Percentiles rank a stretch among this genome's conserved stretches.
Conservation (phyloP, 2,888 invertebrate species). For the Phorcus lineatus region DNA sequence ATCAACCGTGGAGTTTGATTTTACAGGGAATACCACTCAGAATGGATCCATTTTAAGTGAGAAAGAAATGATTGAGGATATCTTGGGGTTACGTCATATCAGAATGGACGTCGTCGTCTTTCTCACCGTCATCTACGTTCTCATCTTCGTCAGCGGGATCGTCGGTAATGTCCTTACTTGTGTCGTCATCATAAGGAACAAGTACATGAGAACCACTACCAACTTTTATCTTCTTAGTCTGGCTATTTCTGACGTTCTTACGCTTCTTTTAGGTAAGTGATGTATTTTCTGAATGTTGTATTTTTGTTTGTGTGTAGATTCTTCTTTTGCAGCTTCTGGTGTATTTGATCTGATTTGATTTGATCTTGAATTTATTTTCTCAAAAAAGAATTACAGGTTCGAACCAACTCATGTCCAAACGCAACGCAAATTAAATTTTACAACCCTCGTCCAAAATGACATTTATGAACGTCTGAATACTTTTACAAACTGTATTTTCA, state of each 20-base stretch:
- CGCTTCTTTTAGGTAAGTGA: conserved; percentile 82
- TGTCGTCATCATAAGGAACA: conserved; percentile 37
- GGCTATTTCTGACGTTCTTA: conserved; percentile 86
- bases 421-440: too few relatives aligned
- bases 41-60: conserved; percentile 22
- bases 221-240: conserved; percentile 91
- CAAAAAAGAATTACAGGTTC: too few relatives aligned
- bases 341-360: too few relatives aligned
- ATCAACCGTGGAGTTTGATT: background rate
- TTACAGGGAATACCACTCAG: background rate
- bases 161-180: conserved; percentile 42
- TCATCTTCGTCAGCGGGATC: conserved; percentile 39
- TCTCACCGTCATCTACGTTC: conserved; percentile 34
- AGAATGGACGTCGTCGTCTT: conserved; percentile 21
- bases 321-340: too few relatives aligned
- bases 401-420: too few relatives aligned
- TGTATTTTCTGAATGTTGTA: background rate
- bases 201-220: conserved; percentile 42
- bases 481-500: too few relatives aligned
- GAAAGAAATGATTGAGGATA: background rate
- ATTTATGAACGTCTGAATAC: too few relatives aligned
- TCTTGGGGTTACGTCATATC: conserved; percentile 13
- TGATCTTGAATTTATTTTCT: too few relatives aligned
- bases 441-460: too few relatives aligned
- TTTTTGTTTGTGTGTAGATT: too few relatives aligned